Evolutionary conservation across 2,797 vertebrate species (phyloP).

Genomic region (Otolemur crassicaudatus): DNA sequence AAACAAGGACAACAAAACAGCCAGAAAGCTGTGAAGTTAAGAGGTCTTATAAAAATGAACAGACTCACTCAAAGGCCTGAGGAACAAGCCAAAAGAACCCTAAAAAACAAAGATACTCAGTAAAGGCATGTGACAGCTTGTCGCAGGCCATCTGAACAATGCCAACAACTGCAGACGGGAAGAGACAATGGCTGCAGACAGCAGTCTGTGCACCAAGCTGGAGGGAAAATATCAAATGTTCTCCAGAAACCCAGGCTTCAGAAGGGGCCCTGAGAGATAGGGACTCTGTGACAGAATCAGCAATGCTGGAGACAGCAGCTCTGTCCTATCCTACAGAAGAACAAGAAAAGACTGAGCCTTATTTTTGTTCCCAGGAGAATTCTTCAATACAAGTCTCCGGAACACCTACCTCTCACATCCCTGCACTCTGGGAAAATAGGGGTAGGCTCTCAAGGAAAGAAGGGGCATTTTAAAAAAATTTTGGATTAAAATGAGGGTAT

Average conservation of each 20-base stretch:
- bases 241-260: background rate
- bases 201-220: background rate
- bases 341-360: no score
- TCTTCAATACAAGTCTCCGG: accelerated
- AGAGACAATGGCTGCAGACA: background rate
- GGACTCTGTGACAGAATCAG: background rate
- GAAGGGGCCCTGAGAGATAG: background rate
- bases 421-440: background rate
- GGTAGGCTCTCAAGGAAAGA: background rate
- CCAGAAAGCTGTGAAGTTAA: background rate
- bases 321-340: background rate
- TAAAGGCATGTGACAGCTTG: background rate
- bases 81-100: background rate
- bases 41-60: background rate
- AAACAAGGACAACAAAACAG: background rate
- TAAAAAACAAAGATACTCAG: background rate
- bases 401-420: background rate
- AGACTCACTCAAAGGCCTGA: background rate
- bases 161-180: accelerated
- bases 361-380: accelerated
- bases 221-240: background rate
- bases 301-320: background rate
- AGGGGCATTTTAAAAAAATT: background rate
- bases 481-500: no score
- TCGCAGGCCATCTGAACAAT: accelerated